Percentiles rank a stretch among this genome's conserved stretches.
phyloP scores from a whole-genome alignment of 2,113 vertebrate species.

The Patagioenas fasciata region DNA sequence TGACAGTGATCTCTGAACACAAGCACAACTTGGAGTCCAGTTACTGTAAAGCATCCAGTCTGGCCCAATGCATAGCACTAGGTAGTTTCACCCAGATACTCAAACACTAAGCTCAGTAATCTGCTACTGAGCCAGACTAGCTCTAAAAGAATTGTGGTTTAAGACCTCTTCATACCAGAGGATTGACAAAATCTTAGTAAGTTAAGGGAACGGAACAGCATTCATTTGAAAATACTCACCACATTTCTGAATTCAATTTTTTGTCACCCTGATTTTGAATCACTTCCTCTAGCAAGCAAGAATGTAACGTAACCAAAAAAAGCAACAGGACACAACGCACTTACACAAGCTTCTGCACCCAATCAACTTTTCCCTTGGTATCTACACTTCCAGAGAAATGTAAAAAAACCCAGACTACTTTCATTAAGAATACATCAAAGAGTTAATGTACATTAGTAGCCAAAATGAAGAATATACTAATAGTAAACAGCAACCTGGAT shows the following conservation, averaged over 20 bases:
- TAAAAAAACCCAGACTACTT: background rate
- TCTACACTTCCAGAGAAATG: background rate
- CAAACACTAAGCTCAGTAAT: background rate
- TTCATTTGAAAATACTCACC: background rate
- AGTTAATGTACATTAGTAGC: background rate
- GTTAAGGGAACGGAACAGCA: background rate
- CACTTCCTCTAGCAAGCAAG: background rate
- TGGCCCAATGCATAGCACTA: background rate
- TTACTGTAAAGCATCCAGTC: background rate
- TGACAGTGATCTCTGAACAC: background rate
- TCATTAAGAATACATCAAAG: background rate
- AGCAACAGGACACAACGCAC: background rate
- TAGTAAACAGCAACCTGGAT: background rate
- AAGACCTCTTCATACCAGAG: background rate
- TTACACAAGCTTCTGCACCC: background rate
- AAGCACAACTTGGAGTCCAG: background rate
- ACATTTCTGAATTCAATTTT: background rate
- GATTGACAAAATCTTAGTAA: background rate
- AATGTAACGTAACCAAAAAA: background rate
- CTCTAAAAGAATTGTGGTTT: background rate
- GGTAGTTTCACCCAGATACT: background rate
- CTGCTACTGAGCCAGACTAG: background rate
- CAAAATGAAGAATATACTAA: background rate
- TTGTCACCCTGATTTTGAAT: background rate
- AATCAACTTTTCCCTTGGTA: background rate